Percentiles rank a stretch among this genome's conserved stretches.
These are phyloP conservation scores for Drosophila simulans DNA, from an alignment of 1,140 invertebrate species.

Conservation along the genomic window DNA sequence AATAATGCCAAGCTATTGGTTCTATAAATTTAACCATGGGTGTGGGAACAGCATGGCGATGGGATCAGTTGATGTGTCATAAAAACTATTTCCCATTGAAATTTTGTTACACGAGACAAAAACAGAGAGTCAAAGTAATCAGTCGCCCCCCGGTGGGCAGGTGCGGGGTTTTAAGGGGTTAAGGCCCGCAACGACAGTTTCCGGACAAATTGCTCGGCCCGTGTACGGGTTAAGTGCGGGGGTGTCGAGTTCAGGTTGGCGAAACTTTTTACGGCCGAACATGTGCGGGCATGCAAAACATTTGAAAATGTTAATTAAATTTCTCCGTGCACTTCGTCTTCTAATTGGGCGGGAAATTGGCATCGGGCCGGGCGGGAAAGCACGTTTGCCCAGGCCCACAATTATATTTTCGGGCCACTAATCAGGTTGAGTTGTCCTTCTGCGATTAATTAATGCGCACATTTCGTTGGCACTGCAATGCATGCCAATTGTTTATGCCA, in stretches of 20 bases:
- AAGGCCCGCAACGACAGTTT: conserved; percentile 63
- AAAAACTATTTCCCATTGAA: conserved; percentile 76
- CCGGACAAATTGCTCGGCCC: conserved; percentile 60
- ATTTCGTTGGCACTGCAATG: conserved; percentile 44
- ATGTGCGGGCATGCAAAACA: conserved; percentile 69
- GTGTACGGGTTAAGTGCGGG: neutral
- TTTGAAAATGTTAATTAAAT: conserved; percentile 79
- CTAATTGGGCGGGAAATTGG: conserved; percentile 61
- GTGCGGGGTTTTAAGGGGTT: conserved; percentile 22
- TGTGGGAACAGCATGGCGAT: neutral
- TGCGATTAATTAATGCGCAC: conserved; percentile 53
- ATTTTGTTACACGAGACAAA: conserved; percentile 45
- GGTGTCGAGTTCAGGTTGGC: conserved; percentile 2
- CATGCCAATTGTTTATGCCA: conserved; percentile 35
- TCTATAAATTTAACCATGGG: neutral
- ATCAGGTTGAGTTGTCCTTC: conserved; percentile 22
- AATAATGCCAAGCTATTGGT: neutral
- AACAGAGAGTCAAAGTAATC: conserved; percentile 62
- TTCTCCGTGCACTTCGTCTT: conserved; percentile 66
- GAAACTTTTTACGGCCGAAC: conserved; percentile 52
- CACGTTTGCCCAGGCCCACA: conserved; percentile 6
- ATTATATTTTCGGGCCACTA: conserved; percentile 5
- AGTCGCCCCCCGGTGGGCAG: conserved; percentile 22
- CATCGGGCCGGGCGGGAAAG: conserved; percentile 15
- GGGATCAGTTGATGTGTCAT: conserved; percentile 74